These are phyloP conservation scores for Ypsolopha sequella DNA, from an alignment of 2,888 invertebrate genomes.

Conservation along the genomic window DNA sequence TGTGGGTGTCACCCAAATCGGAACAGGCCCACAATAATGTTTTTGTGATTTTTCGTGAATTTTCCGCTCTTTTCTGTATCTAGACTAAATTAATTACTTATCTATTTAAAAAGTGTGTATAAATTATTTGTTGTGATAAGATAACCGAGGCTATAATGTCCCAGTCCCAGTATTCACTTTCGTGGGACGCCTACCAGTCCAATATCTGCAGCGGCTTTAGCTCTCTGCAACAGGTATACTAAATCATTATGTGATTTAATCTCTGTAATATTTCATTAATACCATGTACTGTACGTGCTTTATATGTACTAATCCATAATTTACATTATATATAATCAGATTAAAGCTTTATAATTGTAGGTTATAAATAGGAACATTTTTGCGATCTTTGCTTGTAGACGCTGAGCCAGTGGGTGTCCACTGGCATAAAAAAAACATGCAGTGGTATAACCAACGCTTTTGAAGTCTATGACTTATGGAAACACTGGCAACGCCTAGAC, in stretches of 20 bases:
- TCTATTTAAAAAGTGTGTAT: neutral
- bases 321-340: neutral
- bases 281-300: neutral
- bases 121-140: neutral
- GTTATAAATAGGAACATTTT: neutral
- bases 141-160: slow-evolving; percentile 28
- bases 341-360: neutral
- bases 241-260: too few species aligned
- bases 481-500: too few species aligned
- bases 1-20: too few species aligned
- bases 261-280: too few species aligned
- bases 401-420: too few species aligned
- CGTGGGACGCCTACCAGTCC: slow-evolving; percentile 53
- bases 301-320: neutral
- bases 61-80: too few species aligned
- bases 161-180: slow-evolving; percentile 44
- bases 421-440: too few species aligned
- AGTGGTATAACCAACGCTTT: too few species aligned
- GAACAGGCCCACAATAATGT: too few species aligned
- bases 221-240: slow-evolving; percentile 49
- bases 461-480: too few species aligned
- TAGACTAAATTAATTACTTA: neutral
- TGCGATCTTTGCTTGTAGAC: too few species aligned
- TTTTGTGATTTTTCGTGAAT: too few species aligned
- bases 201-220: slow-evolving; percentile 55